phyloP scores from a whole-genome alignment of 2,888 invertebrate species.

The Frankliniella intonsa region DNA sequence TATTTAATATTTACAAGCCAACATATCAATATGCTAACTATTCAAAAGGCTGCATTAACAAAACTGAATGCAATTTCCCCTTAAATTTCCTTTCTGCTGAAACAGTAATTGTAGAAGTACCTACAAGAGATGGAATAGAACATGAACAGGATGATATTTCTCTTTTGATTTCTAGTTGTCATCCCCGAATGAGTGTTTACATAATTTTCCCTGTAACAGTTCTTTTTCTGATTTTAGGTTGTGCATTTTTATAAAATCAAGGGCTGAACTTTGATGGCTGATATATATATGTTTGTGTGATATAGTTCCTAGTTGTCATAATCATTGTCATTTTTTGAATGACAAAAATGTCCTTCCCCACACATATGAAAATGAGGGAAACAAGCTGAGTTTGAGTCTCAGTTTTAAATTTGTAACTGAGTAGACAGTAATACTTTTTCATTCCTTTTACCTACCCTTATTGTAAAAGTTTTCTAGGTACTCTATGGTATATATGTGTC shows the following conservation, averaged over 20 bases:
- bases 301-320: too few relatives aligned
- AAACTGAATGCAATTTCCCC: conserved; percentile 70
- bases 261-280: neutral
- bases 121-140: conserved; percentile 73
- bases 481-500: too few relatives aligned
- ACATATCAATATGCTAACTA: conserved; percentile 72
- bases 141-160: conserved; percentile 69
- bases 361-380: too few relatives aligned
- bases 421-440: too few relatives aligned
- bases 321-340: too few relatives aligned
- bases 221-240: conserved; percentile 67
- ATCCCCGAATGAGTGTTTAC: conserved; percentile 73
- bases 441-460: too few relatives aligned
- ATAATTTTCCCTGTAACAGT: conserved; percentile 74
- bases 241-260: conserved; percentile 68
- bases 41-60: conserved; percentile 66
- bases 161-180: conserved; percentile 68
- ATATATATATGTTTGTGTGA: too few relatives aligned
- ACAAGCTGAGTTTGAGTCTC: too few relatives aligned
- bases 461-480: too few relatives aligned
- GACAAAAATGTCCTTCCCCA: too few relatives aligned
- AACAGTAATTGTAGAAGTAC: conserved; percentile 77
- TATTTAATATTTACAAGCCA: conserved; percentile 80
- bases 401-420: too few relatives aligned
- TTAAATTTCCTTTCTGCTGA: conserved; percentile 69